Evolutionary conservation across 2,113 vertebrate genomes (phyloP), one percentile per base, ranked within the genome.

Genomic region (Notiomystis cincta): DNA sequence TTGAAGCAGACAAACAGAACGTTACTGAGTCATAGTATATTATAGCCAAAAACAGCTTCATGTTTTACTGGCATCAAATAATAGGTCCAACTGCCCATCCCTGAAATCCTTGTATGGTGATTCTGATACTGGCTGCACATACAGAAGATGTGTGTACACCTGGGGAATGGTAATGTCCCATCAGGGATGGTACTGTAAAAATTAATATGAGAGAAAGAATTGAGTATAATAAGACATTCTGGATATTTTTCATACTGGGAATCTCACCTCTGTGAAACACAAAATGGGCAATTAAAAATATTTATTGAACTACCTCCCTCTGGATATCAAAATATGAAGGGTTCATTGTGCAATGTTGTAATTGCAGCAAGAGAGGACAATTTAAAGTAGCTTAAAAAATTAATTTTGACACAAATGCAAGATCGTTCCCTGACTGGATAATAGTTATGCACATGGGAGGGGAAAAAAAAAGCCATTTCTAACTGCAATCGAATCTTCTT

Each of bases 221-320:
- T 65, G n/a, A 62, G 6, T 44, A 58, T 40, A 93, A 65, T 65
- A 66, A 93, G 71, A 60, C 6, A 51, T 66, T 88, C 42, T 77
- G 67, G 38, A 70, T 30, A 42, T 75, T 93, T 82, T 93, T 83
- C 62, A 40, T 73, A 70, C 33, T 33, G 64, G 38, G 62, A 93
- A 90, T 82, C 71, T 93, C 82, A 93, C 90, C 54, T 93, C 50
- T 47, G 27, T 31, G 27, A 83, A 90, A 66, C 38, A 90, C 47
- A 90, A 90, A 83, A 86, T 51, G 58, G 54, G 47, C 82, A 92
- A 92, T 96, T 92, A 81, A 93, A 91, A 94, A 66, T 93, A 88
- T 96, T 91, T 97, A 80, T 94, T 93, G 71, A 95, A 97, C 75
- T 40, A 70, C 51, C 47, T 87, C 75, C 87, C 90, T 94, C 47